Conservation (phyloP, 2,113 vertebrate genomes). For the Menidia beryllina region DNA sequence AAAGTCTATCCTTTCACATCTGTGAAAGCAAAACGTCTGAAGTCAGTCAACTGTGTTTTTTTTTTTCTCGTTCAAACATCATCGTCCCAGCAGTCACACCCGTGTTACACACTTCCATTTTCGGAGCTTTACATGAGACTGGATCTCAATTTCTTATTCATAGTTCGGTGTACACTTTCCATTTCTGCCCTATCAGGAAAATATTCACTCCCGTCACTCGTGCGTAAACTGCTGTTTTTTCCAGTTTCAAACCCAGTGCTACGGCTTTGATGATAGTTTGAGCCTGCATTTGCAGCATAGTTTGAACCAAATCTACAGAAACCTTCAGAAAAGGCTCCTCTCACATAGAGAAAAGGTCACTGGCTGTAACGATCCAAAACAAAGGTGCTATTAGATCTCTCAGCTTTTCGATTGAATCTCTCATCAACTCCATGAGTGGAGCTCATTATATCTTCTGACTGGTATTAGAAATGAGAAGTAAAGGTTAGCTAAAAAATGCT, state of each 20-base stretch:
- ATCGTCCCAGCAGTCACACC: neutral
- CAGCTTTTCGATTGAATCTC: neutral
- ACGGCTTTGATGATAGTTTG: too few relatives aligned
- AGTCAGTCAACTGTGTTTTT: conserved; percentile 20
- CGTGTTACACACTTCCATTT: conserved; percentile 23
- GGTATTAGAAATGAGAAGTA: neutral
- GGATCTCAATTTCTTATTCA: too few relatives aligned
- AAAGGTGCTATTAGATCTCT: neutral
- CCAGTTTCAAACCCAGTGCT: neutral
- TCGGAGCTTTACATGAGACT: too few relatives aligned
- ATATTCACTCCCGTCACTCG: too few relatives aligned
- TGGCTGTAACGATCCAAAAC: neutral
- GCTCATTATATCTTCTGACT: neutral
- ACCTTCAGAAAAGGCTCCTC: neutral
- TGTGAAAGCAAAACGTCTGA: conserved; percentile 19
- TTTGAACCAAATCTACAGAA: neutral
- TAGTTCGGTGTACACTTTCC: too few relatives aligned
- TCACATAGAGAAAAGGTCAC: neutral
- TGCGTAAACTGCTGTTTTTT: too few relatives aligned
- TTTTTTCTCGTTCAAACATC: conserved; percentile 14
- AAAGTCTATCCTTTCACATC: conserved; percentile 36
- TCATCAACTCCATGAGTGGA: neutral
- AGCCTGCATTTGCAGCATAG: neutral
- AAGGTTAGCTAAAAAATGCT: neutral
- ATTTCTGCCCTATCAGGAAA: too few relatives aligned